These are phyloP conservation scores for Drosophila ohnishii DNA, from an alignment of 1,140 invertebrate genomes.

Conservation along the genomic window DNA sequence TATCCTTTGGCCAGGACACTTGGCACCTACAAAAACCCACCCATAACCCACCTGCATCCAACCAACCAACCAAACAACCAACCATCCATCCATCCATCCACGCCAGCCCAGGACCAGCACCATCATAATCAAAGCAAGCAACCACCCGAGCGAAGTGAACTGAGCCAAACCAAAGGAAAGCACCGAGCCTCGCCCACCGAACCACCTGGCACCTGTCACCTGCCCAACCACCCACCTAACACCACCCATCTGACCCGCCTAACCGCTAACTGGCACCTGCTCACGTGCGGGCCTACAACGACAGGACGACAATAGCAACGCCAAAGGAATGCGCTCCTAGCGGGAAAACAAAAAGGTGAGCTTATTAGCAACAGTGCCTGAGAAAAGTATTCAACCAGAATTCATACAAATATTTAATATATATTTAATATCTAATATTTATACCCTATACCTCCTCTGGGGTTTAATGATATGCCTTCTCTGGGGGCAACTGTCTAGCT, in stretches of 20 bases:
- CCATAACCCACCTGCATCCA: not conserved
- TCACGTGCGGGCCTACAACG: conserved; percentile 43
- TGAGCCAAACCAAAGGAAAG: conserved; percentile 1
- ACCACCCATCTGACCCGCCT: conserved; percentile 33
- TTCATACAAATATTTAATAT: not conserved
- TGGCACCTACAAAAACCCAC: conserved; percentile 10
- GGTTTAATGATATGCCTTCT: not conserved
- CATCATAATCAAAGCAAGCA: conserved; percentile 27
- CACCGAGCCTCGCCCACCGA: conserved; percentile 10
- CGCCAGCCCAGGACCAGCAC: conserved; percentile 1
- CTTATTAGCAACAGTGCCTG: conserved; percentile 37
- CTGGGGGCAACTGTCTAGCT: conserved; percentile 2
- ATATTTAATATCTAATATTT: not conserved
- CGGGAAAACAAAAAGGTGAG: conserved; percentile 60
- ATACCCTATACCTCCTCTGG: not conserved
- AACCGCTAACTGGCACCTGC: conserved; percentile 59
- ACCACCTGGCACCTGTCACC: not conserved
- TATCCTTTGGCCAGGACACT: conserved; percentile 35
- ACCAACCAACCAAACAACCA: not conserved
- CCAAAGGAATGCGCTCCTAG: conserved; percentile 51
- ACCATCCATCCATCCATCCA: conserved; percentile 4
- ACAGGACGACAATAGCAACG: conserved; percentile 30
- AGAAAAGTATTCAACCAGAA: not conserved
- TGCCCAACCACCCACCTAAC: conserved; percentile 38
- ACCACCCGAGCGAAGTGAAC: conserved; percentile 14